Percentiles rank a stretch among this genome's conserved stretches.
Conservation (phyloP, 2,797 vertebrate genomes). For the Rousettus madagascariensis region DNA sequence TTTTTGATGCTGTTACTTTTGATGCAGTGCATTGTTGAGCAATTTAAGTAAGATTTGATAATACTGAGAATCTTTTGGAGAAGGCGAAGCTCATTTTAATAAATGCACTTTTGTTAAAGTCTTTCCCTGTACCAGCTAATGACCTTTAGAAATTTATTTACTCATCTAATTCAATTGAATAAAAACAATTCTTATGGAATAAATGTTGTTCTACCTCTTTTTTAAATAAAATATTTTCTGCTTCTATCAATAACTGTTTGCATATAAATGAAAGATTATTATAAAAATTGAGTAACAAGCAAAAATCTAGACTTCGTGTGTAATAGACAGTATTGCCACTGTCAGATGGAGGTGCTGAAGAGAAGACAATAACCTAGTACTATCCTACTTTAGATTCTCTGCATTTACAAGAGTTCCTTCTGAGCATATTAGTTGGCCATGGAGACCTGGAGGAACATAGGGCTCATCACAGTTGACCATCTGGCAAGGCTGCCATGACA, state of each 20-base stretch:
- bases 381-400: neutral
- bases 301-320: neutral
- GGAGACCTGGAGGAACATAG: neutral
- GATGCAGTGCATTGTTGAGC: neutral
- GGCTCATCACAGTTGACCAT: neutral
- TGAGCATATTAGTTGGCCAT: neutral
- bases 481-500: neutral
- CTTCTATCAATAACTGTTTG: neutral
- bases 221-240: neutral
- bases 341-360: neutral
- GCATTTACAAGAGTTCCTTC: neutral
- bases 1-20: slow-evolving; percentile 45
- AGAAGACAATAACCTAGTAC: neutral
- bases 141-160: slow-evolving; percentile 46
- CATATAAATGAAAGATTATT: slow-evolving; percentile 47
- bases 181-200: slow-evolving; percentile 16
- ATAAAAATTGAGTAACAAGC: slow-evolving; percentile 23
- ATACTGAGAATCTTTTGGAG: slow-evolving; percentile 27
- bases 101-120: slow-evolving; percentile 40
- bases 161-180: slow-evolving; percentile 47
- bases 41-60: slow-evolving; percentile 51
- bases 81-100: slow-evolving; percentile 43
- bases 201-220: neutral
- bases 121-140: slow-evolving; percentile 37
- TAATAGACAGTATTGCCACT: neutral